A percentile compares a stretch with the other conserved stretches of the same genome.
These are phyloP conservation scores for Bergia sp. DNA, from an alignment of 92 coral and sea anemone genomes.

Conservation along the genomic window DNA sequence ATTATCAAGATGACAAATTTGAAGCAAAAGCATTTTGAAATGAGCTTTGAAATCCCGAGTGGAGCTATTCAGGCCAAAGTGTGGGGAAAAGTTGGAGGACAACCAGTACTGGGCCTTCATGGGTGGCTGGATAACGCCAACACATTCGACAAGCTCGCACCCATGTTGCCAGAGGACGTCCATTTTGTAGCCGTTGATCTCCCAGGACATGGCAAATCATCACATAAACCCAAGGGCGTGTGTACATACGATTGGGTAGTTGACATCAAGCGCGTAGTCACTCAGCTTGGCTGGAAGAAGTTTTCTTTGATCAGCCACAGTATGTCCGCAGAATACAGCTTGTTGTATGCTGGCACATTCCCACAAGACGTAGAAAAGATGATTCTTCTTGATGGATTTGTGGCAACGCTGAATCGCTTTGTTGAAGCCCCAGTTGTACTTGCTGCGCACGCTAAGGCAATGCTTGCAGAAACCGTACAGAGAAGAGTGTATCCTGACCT, in stretches of 20 bases:
- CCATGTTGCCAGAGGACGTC: constrained; percentile 63
- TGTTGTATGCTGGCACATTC: constrained; percentile 70
- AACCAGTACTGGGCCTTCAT: constrained; percentile 76
- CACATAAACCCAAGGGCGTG: constrained; percentile 68
- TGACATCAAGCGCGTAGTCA: constrained; percentile 67
- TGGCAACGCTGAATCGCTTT: too few species aligned
- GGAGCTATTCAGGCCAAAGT: constrained; percentile 74
- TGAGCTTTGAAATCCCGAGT: constrained; percentile 71
- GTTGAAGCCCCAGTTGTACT: constrained; percentile 23
- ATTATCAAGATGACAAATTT: too few species aligned
- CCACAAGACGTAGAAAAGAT: constrained; percentile 63
- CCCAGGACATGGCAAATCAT: constrained; percentile 84
- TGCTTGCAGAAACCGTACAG: constrained; percentile 8
- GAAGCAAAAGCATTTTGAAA: too few species aligned
- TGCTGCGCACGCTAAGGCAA: constrained; percentile 15
- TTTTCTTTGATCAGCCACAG: constrained; percentile 78
- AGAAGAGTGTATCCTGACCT: constrained; percentile 16
- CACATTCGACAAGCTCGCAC: constrained; percentile 74
- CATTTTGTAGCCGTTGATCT: constrained; percentile 73
- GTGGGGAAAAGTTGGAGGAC: constrained; percentile 68
- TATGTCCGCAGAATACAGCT: constrained; percentile 58
- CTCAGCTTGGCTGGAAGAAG: constrained; percentile 71
- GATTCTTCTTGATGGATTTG: constrained; percentile 54
- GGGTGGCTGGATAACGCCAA: constrained; percentile 84
- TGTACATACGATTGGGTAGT: constrained; percentile 59